Base-by-base conservation (phyloP, 2,888 invertebrate species). In the Synergus umbraculus region DNA sequence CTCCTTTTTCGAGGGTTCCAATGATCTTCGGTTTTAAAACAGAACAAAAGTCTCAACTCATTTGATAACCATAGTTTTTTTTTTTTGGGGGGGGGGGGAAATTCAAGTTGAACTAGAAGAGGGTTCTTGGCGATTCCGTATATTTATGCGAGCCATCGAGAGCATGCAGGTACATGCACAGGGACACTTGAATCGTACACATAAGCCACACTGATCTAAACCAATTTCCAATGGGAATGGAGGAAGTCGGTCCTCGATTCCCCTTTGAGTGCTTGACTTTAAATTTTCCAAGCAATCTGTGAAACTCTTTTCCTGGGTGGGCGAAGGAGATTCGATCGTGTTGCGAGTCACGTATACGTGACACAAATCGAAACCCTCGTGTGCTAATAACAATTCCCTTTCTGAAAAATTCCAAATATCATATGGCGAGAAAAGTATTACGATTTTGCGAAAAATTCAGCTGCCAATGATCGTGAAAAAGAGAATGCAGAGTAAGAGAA, bases 201-300 rank as follows among this genome's bases (percentile, higher is more conserved):
- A 78, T 67, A 69, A 76, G 76, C 79, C 66, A 79, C 67, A 79
- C 43, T 58, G 76, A 86, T 85, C 82, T 84, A 76, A 86, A 83
- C 81, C 85, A 85, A 87, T 86, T 87, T 85, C 87, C 81, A 79
- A 84, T 84, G 73, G 76, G 54, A 67, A 79, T 60, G 82, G 73
- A 83, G 82, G 83, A 84, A 86, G 86, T 83, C 85, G 76, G 81
- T 83, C 82, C 81, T 82, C 80, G 84, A 85, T 84, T 84, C 83
- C 83, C 81, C 86, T 87, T 87, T 86, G 86, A 88, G 81, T 79
- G 83, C 76, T 80, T 82, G 85, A 86, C 84, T 87, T 85, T 82
- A 85, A 88, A 87, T 88, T 88, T 85, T 84, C 83, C 84, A 86
- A 81, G 83, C 86, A 85, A 88, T 87, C 85, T 84, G 80, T 79